phyloP scores from a whole-genome alignment of 2,113 vertebrate genomes.

The Xiphophorus maculatus region DNA sequence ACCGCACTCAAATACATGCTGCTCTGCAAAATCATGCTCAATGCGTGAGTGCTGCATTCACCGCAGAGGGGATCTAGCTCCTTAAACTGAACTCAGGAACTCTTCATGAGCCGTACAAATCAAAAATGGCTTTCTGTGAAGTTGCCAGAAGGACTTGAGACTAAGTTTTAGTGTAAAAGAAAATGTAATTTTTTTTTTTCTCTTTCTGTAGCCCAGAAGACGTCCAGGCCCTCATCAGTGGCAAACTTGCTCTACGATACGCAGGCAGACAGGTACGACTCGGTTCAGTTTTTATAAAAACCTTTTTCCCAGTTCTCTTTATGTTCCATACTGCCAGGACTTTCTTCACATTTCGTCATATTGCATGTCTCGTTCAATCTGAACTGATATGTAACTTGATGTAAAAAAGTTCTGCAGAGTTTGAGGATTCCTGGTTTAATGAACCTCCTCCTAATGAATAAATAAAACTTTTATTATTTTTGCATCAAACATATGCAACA shows the following conservation, averaged over 20 bases:
- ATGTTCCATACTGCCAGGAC: background rate
- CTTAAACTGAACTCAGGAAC: background rate
- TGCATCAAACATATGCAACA: too few species aligned
- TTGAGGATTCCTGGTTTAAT: too few species aligned
- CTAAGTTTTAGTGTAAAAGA: background rate
- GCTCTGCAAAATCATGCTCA: conserved; percentile 99
- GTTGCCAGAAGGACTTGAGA: background rate
- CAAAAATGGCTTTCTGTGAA: background rate
- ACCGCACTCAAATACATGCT: conserved; percentile 99
- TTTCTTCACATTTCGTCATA: too few species aligned
- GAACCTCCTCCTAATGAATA: too few species aligned
- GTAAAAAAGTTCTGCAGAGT: too few species aligned
- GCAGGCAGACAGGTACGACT: conserved; percentile 90
- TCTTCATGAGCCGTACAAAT: background rate
- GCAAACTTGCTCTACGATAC: conserved; percentile 93
- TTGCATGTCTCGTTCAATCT: too few species aligned
- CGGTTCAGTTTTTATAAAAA: too few species aligned
- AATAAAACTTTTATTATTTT: too few species aligned
- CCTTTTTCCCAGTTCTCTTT: too few species aligned
- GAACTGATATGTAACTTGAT: too few species aligned
- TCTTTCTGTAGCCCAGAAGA: conserved; percentile 89
- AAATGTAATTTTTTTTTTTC: background rate
- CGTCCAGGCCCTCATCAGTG: conserved; percentile 94
- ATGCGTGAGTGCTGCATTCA: conserved; percentile 81
- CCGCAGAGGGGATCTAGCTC: background rate